phyloP scores from a whole-genome alignment of 1,140 invertebrate species.

The Hydropsyche tenuis region DNA sequence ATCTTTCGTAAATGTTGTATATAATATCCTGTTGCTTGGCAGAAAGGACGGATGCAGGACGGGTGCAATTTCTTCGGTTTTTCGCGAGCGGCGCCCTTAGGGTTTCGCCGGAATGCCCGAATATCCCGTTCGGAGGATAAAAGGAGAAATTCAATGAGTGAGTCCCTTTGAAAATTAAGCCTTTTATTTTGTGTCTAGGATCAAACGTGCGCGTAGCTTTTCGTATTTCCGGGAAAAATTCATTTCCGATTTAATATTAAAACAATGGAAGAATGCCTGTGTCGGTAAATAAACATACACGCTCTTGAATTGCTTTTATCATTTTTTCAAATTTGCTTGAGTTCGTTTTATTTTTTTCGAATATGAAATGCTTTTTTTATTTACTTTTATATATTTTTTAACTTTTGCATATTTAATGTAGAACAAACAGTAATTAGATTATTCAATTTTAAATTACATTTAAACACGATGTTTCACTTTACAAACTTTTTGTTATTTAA shows the following conservation, averaged over 20 bases:
- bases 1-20: neutral
- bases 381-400: too few species aligned
- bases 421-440: too few species aligned
- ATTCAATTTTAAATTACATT: too few species aligned
- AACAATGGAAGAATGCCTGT: conserved; percentile 6
- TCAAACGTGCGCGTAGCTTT: conserved; percentile 16
- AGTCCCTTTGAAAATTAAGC: conserved; percentile 36
- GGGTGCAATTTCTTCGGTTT: neutral
- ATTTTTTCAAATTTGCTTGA: too few species aligned
- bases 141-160: conserved; percentile 29
- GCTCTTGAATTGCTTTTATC: neutral
- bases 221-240: conserved; percentile 19
- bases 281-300: neutral
- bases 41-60: neutral
- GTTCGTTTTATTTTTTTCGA: too few species aligned
- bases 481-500: too few species aligned
- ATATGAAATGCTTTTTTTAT: too few species aligned
- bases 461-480: too few species aligned
- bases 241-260: conserved; percentile 16
- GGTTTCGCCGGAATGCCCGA: neutral
- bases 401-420: too few species aligned
- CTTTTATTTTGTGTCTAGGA: conserved; percentile 6
- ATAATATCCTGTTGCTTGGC: neutral
- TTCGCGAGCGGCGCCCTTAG: neutral
- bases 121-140: conserved; percentile 6